Evolutionary conservation across 2,797 vertebrate genomes (phyloP).

Genomic region (Helicolenus hilgendorfi): DNA sequence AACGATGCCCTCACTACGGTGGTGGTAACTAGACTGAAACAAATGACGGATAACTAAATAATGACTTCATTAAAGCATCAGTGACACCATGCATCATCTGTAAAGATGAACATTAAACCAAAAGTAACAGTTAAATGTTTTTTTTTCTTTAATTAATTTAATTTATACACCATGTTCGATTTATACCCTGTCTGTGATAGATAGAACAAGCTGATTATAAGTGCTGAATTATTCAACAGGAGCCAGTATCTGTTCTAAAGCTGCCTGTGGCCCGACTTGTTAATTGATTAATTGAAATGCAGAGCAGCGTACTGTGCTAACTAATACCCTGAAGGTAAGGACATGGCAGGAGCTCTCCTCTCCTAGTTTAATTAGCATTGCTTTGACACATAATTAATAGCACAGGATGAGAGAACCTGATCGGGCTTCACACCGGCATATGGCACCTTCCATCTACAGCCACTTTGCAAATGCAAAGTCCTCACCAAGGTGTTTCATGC

Average conservation of each 20-base stretch:
- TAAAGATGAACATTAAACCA: neutral
- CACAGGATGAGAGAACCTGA: conserved; percentile 62
- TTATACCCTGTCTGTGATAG: conserved; percentile 36
- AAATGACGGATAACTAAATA: conserved; percentile 11
- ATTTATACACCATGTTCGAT: neutral
- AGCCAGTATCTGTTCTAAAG: conserved; percentile 61
- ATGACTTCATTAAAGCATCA: neutral
- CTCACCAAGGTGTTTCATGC: neutral
- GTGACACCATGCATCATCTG: neutral
- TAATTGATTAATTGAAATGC: conserved; percentile 88
- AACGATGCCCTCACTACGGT: neutral
- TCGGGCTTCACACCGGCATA: conserved; percentile 54
- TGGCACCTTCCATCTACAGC: conserved; percentile 32
- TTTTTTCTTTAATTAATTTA: neutral
- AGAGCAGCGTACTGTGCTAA: conserved; percentile 64
- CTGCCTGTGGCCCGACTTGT: conserved; percentile 73
- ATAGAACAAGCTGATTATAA: conserved; percentile 72
- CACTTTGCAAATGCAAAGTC: neutral
- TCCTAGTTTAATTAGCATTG: conserved; percentile 72
- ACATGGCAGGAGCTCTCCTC: conserved; percentile 72
- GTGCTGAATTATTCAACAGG: conserved; percentile 77
- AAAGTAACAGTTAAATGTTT: neutral
- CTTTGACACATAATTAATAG: conserved; percentile 79
- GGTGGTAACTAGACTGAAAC: neutral
- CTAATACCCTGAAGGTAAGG: conserved; percentile 81